These are phyloP conservation scores for Platyrinchus mystaceus DNA, from an alignment of 2,797 vertebrate genomes.

Conservation along the genomic window DNA sequence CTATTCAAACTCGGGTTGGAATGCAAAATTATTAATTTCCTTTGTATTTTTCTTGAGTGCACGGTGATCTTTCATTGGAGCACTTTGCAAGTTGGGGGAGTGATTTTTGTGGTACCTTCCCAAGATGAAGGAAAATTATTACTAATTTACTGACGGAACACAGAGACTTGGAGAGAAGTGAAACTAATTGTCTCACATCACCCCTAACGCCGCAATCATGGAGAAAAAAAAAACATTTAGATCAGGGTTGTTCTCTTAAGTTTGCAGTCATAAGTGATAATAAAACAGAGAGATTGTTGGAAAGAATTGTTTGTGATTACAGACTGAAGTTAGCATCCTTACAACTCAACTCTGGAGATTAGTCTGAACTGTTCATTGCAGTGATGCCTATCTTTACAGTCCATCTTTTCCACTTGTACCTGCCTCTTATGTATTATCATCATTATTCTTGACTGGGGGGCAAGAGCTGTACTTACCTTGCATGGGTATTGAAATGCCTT, in stretches of 20 bases:
- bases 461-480: not conserved
- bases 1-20: not conserved
- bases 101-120: not conserved
- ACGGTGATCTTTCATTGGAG: not conserved
- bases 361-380: not conserved
- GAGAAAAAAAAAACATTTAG: not conserved
- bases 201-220: not conserved
- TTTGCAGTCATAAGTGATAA: not conserved
- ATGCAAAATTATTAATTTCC: not conserved
- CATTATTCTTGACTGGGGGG: not conserved
- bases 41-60: not conserved
- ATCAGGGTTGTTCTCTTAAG: not conserved
- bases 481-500: not conserved
- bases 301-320: not conserved
- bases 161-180: not conserved
- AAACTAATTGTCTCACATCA: not conserved
- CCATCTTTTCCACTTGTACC: not conserved
- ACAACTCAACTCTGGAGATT: not conserved
- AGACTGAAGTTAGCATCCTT: not conserved
- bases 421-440: not conserved
- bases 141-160: not conserved
- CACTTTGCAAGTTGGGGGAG: not conserved
- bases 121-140: not conserved
- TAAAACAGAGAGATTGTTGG: not conserved
- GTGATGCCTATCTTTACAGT: not conserved